phyloP scores from a whole-genome alignment of 2,888 invertebrate species.

The Acleris literana region DNA sequence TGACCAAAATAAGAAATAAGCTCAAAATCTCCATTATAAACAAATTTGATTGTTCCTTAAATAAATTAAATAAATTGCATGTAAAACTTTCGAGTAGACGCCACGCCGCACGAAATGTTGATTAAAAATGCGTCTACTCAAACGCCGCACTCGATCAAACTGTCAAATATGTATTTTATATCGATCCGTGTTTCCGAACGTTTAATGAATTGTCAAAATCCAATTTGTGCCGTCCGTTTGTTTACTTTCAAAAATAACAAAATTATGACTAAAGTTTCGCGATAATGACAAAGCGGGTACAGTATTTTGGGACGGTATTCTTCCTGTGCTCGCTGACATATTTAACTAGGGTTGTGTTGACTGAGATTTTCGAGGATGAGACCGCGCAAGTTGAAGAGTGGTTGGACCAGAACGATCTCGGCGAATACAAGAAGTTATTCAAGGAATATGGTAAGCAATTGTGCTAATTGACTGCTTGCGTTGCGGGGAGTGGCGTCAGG shows the following conservation, averaged over 20 bases:
- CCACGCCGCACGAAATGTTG: neutral
- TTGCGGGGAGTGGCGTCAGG: conserved; percentile 1
- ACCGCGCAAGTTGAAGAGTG: conserved; percentile 87
- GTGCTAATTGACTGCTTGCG: conserved; percentile 10
- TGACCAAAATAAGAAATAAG: too few relatives aligned
- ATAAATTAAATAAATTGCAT: neutral
- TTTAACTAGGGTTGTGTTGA: conserved; percentile 63
- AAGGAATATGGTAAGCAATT: conserved; percentile 87
- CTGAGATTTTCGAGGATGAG: conserved; percentile 79
- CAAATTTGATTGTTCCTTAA: too few relatives aligned
- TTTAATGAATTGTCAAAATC: conserved; percentile 39
- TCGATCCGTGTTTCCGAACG: conserved; percentile 35
- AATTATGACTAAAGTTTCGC: conserved; percentile 59
- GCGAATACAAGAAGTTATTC: conserved; percentile 87
- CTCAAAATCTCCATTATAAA: too few relatives aligned
- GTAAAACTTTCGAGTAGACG: neutral
- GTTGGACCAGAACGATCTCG: conserved; percentile 89
- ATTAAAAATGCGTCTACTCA: conserved; percentile 9
- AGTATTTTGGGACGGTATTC: conserved; percentile 62
- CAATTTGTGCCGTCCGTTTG: conserved; percentile 40
- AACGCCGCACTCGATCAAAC: conserved; percentile 5
- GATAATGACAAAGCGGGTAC: conserved; percentile 67
- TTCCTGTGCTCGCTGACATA: conserved; percentile 67
- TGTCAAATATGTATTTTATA: conserved; percentile 28
- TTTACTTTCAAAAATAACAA: conserved; percentile 44